Evolutionary conservation across 1,140 invertebrate genomes (phyloP).

Genomic region (Drosophila pectinifera): DNA sequence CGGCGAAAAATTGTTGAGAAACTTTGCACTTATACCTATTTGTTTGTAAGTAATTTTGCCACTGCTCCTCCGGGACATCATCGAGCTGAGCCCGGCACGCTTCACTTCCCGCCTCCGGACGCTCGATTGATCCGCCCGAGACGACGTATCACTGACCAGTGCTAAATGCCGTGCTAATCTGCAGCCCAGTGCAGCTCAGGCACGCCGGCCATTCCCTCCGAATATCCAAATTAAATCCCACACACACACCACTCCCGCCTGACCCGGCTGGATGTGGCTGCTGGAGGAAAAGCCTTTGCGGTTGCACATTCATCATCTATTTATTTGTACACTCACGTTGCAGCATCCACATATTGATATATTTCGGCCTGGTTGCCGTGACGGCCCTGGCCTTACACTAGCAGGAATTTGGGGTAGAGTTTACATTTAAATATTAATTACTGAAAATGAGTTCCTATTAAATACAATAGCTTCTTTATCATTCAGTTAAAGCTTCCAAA

Average conservation of each 20-base stretch:
- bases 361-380: constrained; percentile 34
- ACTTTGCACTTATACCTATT: constrained; percentile 71
- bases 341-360: neutral
- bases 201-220: constrained; percentile 32
- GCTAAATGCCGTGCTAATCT: constrained; percentile 31
- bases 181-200: constrained; percentile 23
- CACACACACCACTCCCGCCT: constrained; percentile 44
- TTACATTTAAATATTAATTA: no score
- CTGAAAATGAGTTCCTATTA: no score
- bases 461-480: neutral
- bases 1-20: constrained; percentile 60
- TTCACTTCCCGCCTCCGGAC: constrained; percentile 33
- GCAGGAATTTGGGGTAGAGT: neutral
- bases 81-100: constrained; percentile 45
- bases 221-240: constrained; percentile 63
- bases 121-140: constrained; percentile 54
- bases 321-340: constrained; percentile 40
- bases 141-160: constrained; percentile 1
- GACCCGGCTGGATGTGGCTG: neutral
- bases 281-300: constrained; percentile 47
- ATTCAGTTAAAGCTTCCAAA: neutral
- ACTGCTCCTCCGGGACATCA: constrained; percentile 31
- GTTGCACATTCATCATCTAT: constrained; percentile 69
- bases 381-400: neutral
- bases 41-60: constrained; percentile 68